Percentiles rank a stretch among this genome's conserved stretches.
These are phyloP conservation scores for Andrena minutula DNA, from an alignment of 2,888 invertebrate genomes.

Conservation along the genomic window DNA sequence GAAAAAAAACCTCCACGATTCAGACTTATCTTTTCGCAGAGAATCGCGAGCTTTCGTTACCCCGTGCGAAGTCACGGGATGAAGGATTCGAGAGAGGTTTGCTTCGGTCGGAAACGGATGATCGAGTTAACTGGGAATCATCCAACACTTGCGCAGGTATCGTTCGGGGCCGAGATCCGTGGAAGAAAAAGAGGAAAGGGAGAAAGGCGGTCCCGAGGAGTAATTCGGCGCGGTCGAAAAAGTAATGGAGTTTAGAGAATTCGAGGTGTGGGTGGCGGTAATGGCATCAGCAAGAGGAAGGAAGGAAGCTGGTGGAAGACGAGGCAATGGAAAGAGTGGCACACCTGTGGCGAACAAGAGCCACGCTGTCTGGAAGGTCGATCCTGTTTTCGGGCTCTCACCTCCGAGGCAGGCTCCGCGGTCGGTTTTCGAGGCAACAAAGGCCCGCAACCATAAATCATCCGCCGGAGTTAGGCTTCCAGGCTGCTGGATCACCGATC, in stretches of 20 bases:
- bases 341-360: constrained; percentile 73
- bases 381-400: constrained; percentile 60
- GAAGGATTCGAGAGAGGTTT: too few species aligned
- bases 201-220: constrained; percentile 31
- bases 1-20: too few species aligned
- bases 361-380: constrained; percentile 75
- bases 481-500: constrained; percentile 42
- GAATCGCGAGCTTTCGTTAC: too few species aligned
- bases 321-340: constrained; percentile 54
- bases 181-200: constrained; percentile 10
- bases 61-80: too few species aligned
- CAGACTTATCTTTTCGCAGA: too few species aligned
- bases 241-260: constrained; percentile 70
- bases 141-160: constrained; percentile 15
- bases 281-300: constrained; percentile 54
- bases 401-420: constrained; percentile 26
- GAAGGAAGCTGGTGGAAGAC: constrained; percentile 55
- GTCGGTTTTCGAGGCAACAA: constrained; percentile 58
- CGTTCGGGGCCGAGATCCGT: neutral
- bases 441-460: constrained; percentile 61
- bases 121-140: constrained; percentile 40
- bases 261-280: constrained; percentile 57
- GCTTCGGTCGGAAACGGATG: constrained; percentile 3
- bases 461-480: constrained; percentile 43
- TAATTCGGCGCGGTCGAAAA: constrained; percentile 67